Base-by-base conservation (phyloP, 2,797 vertebrate species). In the Galagoides demidoff region DNA sequence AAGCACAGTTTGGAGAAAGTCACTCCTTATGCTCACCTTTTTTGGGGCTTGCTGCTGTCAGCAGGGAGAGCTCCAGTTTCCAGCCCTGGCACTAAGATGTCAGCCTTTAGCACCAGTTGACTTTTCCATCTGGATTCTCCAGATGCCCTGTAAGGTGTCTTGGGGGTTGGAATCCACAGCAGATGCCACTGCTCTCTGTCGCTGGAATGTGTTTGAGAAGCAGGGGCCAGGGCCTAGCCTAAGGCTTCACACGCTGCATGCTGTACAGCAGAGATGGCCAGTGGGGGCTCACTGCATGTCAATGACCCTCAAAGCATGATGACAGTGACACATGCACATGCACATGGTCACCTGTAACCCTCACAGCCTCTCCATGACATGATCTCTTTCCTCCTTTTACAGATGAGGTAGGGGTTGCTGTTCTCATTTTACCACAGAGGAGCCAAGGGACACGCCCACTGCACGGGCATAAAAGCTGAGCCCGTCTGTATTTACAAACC, bases 201-300 rank as follows among this genome's bases (percentile, higher is more conserved):
- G 10, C 2, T 77, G 29, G 22, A 81, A 64, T 77, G 49, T 1
- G 2, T 2, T 2, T 34, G 49, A 43, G 13, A 74, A 77, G 0
- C 64, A 87, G 77, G 19, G 2, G 17, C 3, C 7, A 34, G 52
- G 37, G 4, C 13, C 39, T 55, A 23, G 31, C 16, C 3, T 10
- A 88, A 4, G 61, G 1, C n/a, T 61, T 92, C 59, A 14, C 6
- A 57, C 23, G 2, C 20, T 4, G 0, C 10, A 5, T 7, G 0
- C 6, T 57, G 5, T 6, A 59, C 17, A 84, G 27, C 37, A 63
- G 81, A 59, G 13, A 43, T 5, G 0, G 14, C 2, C 61, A 6
- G 16, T 22, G 3, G 31, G 2, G 49, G 29, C 5, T 79, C 7
- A 0, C 11, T 61, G 85, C 49, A 39, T n/a, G 1, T 10, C 1